These are phyloP conservation scores for Cyclophora punctaria DNA, from an alignment of 2,888 invertebrate species.

Conservation along the genomic window DNA sequence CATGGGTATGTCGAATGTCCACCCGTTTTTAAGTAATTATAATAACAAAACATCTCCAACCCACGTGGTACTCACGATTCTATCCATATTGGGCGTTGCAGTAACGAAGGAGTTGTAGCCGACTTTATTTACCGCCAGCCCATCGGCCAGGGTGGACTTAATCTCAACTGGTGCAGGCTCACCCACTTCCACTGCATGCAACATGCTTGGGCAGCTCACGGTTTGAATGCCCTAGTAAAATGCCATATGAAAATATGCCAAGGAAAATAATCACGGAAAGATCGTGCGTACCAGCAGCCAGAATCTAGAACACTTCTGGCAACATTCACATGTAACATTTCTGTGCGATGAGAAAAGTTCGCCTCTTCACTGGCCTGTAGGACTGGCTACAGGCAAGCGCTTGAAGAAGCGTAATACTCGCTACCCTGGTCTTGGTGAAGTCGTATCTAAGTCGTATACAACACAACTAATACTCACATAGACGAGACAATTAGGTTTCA, in stretches of 20 bases:
- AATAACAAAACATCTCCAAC: no score
- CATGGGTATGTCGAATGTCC: no score
- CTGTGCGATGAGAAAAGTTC: no score
- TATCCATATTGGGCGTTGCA: constrained; percentile 82
- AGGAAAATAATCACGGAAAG: constrained; percentile 5
- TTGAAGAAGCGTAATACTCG: no score
- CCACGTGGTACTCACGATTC: constrained; percentile 72
- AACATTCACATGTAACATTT: no score
- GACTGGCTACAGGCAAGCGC: no score
- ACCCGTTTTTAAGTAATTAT: no score
- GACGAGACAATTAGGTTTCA: constrained; percentile 87
- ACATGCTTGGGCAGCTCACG: constrained; percentile 92
- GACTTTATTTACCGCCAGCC: constrained; percentile 89
- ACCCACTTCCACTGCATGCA: constrained; percentile 80
- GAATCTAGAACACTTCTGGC: no score
- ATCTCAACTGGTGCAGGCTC: constrained; percentile 80
- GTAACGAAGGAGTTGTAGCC: constrained; percentile 90
- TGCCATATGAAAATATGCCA: background rate
- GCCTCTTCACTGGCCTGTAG: no score
- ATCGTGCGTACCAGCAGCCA: no score
- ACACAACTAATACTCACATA: constrained; percentile 78
- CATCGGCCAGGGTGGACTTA: constrained; percentile 88
- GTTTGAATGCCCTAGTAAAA: constrained; percentile 88
- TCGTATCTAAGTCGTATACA: no score
- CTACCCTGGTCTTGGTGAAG: no score